Base-by-base conservation (phyloP, 2,888 invertebrate genomes). In the Eupithecia pulchellata region DNA sequence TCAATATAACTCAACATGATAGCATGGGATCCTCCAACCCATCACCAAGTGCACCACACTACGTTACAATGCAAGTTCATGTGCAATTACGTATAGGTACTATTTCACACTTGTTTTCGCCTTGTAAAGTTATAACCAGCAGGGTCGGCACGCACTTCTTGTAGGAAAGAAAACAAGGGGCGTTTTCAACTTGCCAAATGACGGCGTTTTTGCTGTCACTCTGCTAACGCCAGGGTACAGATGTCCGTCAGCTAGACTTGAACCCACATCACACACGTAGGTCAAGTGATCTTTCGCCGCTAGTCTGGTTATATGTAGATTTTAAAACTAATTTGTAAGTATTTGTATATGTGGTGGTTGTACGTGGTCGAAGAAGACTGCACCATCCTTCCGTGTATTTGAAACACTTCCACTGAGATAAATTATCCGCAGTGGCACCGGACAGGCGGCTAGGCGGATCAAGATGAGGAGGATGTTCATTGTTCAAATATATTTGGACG, bases 21-120 rank as follows among this genome's bases (percentile, higher is more conserved):
- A 20, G 8, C 29, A 52, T 64, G 64, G 57, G 36, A 57, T 9
- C 57, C 36, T 65, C 36, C 58, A 29, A 42, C 27, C 55, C 29
- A 29, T 57, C 29, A 29, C 57, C 57, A 4, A 52, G 52, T 25
- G 25, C 52, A 11, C 42, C 29, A 13, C 14, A 57, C 29, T 6
- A 30, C 3, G n/a, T 30, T n/a, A 66, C 65, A 66, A 62, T 66
- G 36, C 42, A 47, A 61, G 71, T 67, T 70, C 70, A 70, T 36
- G 60, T 64, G 34, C 64, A 61, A 57, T 70, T 70, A n/a, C n/a
- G n/a, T n/a, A 66, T 32, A 42, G 9, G 9, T 17, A 65, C 61
- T 65, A 68, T 68, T 71, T 71, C 68, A 68, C 71, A 68, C 71
- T 68, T 68, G 68, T 71, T 71, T 61, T 61, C 68, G 71, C 60